Base-by-base conservation (phyloP, 1,140 invertebrate genomes). In the Orius insidiosus region DNA sequence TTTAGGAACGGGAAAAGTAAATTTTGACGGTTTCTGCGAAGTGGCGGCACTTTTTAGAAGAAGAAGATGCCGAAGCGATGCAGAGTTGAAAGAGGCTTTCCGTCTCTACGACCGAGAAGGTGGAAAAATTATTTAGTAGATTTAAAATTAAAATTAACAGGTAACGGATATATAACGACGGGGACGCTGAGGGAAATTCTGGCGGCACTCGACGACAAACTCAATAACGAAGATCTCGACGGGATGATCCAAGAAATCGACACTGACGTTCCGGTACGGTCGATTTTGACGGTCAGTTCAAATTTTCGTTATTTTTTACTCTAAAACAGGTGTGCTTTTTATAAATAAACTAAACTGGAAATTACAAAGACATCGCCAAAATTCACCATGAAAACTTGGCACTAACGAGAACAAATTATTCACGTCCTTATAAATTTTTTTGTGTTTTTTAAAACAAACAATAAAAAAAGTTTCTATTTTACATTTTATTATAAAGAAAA, bases 71-170 rank as follows among this genome's bases (percentile, higher is more conserved):
- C 50, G 85, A 89, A 60, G 86, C 86, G 39, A 93, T 92, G 70
- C 82, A 87, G 89, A 94, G 68, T 70, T 94, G 37, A 87, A 89
- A 56, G 89, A 94, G 69, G 89, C 89, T 41, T 94, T 94, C 68
- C 75, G 85, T 60, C 72, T 75, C 9, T 75, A 75, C 59, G 73
- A 75, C 52, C 62, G 60, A 49, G 64, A 67, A 57, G 74, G 70
- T 62, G 45, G 52, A 47, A 15, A 6, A 36, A 46, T 5, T 32
- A 34, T 45, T 33, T 37, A 10, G 24, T 35, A 45, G 11, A 36
- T 49, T 40, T n/a, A n/a, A n/a, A n/a, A n/a, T 24, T 24, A 4
- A 24, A 13, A 14, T 10, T 41, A 6, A 16, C 81, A 70, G 87
- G 87, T 18, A 92, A 92, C 59, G 87, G 87, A 56, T 93, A 90